phyloP scores from a whole-genome alignment of 2,113 vertebrate genomes.

The Scopus umbretta region DNA sequence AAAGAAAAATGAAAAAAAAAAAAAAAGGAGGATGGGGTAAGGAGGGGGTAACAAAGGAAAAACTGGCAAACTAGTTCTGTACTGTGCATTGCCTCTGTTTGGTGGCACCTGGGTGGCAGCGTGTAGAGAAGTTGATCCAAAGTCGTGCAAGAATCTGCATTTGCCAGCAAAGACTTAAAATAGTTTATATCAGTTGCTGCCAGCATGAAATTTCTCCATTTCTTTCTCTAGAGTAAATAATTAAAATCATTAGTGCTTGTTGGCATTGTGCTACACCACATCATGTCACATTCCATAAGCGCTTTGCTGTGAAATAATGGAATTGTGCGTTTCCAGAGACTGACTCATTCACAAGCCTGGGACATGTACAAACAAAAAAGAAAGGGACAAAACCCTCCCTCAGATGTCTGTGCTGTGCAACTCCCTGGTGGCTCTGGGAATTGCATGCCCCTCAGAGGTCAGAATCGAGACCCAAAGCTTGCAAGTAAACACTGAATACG shows the following conservation, averaged over 20 bases:
- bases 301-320: not conserved
- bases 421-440: not conserved
- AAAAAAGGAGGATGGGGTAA: not conserved
- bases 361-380: not conserved
- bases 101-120: not conserved
- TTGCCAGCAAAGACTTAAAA: not conserved
- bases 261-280: not conserved
- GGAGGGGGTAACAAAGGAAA: not conserved
- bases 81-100: not conserved
- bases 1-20: not conserved
- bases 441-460: not conserved
- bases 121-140: not conserved
- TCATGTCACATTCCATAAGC: not conserved
- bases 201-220: not conserved
- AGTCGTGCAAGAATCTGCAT: not conserved
- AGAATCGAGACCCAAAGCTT: not conserved
- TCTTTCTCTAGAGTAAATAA: slow-evolving; percentile 20
- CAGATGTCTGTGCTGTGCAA: not conserved
- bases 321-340: not conserved
- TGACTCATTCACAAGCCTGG: not conserved
- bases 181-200: not conserved
- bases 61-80: not conserved
- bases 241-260: not conserved
- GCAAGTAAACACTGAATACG: not conserved
- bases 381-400: not conserved